A percentile compares a stretch with the other conserved stretches of the same genome.
phyloP scores from a whole-genome alignment of 2,888 invertebrate genomes.

The Aleiodes leptofemur region DNA sequence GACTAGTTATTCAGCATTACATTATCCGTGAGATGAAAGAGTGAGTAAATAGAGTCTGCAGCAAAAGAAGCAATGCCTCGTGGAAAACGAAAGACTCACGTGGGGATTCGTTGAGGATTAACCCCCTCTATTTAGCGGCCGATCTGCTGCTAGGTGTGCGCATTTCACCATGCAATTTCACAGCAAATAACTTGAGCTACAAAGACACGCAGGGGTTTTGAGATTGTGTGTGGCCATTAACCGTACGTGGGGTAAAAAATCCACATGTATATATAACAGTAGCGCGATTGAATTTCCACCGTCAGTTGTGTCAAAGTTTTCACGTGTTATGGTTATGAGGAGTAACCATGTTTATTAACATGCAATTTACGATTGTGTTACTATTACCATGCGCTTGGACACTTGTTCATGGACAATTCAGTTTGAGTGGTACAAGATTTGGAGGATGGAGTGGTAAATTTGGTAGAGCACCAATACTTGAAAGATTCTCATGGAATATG shows the following conservation, averaged over 20 bases:
- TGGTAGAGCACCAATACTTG: conserved; percentile 78
- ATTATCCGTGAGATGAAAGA: too few species aligned
- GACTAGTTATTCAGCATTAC: neutral
- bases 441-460: conserved; percentile 64
- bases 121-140: conserved; percentile 14
- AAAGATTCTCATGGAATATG: conserved; percentile 85
- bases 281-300: neutral
- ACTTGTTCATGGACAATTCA: conserved; percentile 18
- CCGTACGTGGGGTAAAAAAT: conserved; percentile 20
- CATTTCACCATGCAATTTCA: conserved; percentile 29
- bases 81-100: neutral
- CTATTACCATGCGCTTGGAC: neutral
- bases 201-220: neutral
- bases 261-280: conserved; percentile 11
- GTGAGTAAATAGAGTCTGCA: too few species aligned
- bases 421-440: conserved; percentile 38
- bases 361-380: too few species aligned
- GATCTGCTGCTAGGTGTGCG: neutral
- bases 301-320: neutral
- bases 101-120: neutral
- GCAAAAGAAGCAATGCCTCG: too few species aligned
- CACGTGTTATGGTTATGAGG: neutral
- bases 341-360: too few species aligned
- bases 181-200: conserved; percentile 15
- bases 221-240: conserved; percentile 1